These are phyloP conservation scores for Dioctria linearis DNA, from an alignment of 2,888 invertebrate species.

Conservation along the genomic window DNA sequence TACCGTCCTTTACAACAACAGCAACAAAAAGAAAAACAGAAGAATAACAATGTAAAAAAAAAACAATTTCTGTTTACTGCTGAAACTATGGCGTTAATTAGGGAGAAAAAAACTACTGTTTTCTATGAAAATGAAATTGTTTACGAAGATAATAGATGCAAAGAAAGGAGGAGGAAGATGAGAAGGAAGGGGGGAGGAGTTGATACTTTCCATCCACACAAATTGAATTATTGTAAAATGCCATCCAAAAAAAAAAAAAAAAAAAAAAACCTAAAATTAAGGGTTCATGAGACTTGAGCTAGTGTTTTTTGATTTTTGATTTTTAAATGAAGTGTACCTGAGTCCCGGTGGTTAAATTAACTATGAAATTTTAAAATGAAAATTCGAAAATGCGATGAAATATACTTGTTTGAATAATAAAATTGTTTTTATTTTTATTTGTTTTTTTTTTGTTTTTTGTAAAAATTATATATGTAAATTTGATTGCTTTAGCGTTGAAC, in stretches of 20 bases:
- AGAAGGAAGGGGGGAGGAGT: not conserved
- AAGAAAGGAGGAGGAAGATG: not conserved
- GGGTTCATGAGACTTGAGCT: not conserved
- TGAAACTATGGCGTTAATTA: not conserved
- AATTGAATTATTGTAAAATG: not conserved
- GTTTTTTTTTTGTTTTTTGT: no score
- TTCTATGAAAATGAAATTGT: not conserved
- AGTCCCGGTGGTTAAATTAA: no score
- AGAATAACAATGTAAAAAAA: no score
- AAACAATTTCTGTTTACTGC: no score
- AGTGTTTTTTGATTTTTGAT: no score
- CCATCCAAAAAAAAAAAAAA: not conserved
- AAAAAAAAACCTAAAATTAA: not conserved
- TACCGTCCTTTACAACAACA: not conserved
- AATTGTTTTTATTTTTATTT: no score
- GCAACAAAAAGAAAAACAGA: no score
- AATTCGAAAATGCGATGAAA: not conserved
- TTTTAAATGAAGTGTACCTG: no score
- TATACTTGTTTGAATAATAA: not conserved
- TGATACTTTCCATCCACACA: not conserved
- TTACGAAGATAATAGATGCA: not conserved
- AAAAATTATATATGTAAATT: no score
- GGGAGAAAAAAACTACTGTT: not conserved
- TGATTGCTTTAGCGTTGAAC: no score
- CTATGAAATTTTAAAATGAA: not conserved